Evolutionary conservation across 2,797 vertebrate species (phyloP).

Genomic region (Florisuga fusca): DNA sequence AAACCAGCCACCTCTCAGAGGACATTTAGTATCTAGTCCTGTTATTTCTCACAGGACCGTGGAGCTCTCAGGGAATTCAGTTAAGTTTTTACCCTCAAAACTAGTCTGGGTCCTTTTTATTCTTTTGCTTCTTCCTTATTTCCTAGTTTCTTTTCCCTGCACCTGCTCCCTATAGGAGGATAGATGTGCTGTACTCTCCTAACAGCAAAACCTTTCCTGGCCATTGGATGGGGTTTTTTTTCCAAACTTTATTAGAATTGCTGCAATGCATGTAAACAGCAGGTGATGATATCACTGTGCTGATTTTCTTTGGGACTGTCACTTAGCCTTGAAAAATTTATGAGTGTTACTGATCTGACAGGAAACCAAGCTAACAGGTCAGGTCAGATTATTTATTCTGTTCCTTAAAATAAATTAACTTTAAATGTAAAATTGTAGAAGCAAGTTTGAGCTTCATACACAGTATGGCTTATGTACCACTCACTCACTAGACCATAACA

Average conservation of each 20-base stretch:
- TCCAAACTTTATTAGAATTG: background rate
- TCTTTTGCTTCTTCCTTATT: background rate
- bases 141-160: background rate
- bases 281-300: background rate
- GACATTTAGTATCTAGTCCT: background rate
- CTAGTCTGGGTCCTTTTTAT: background rate
- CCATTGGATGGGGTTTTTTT: background rate
- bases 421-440: background rate
- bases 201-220: background rate
- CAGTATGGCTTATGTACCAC: background rate
- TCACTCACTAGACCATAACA: background rate
- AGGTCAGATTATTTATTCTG: background rate
- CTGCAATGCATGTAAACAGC: background rate
- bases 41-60: background rate
- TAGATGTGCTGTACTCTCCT: background rate
- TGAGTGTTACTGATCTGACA: background rate
- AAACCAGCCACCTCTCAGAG: background rate
- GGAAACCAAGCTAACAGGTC: background rate
- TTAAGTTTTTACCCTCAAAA: background rate
- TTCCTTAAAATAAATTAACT: slow-evolving; percentile 17
- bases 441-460: background rate
- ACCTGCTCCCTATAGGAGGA: background rate
- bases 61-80: background rate
- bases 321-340: background rate
- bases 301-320: background rate